Evolutionary conservation across 2,888 invertebrate genomes (phyloP).

Genomic region (Chrysotoxum bicinctum): DNA sequence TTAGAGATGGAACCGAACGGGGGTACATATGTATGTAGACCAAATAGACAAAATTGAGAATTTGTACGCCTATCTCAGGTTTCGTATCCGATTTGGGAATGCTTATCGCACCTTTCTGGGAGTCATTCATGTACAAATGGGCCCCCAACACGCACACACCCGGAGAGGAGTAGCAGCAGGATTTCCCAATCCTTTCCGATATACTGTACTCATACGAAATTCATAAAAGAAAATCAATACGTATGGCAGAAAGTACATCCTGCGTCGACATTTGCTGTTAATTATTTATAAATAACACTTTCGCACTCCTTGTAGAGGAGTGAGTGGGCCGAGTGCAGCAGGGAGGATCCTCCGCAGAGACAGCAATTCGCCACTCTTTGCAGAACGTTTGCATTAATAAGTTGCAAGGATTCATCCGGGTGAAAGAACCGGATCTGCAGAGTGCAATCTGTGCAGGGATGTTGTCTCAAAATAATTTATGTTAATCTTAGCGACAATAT

Average conservation of each 20-base stretch:
- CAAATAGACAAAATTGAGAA: slow-evolving; percentile 60
- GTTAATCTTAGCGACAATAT: slow-evolving; percentile 71
- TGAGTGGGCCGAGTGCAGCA: background rate
- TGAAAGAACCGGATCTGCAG: slow-evolving; percentile 68
- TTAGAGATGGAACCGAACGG: background rate
- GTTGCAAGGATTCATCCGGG: slow-evolving; percentile 55
- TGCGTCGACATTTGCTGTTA: slow-evolving; percentile 50
- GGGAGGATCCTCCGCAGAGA: slow-evolving; percentile 25
- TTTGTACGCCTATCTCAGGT: slow-evolving; percentile 26
- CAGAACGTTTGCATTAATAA: slow-evolving; percentile 55
- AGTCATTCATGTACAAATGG: slow-evolving; percentile 15
- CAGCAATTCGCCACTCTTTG: slow-evolving; percentile 11
- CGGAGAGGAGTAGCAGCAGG: background rate
- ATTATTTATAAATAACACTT: slow-evolving; percentile 71
- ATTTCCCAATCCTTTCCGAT: slow-evolving; percentile 36
- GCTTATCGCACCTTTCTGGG: slow-evolving; percentile 60
- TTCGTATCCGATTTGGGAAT: slow-evolving; percentile 60
- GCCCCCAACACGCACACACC: slow-evolving; percentile 16
- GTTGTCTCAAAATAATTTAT: slow-evolving; percentile 70
- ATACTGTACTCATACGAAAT: slow-evolving; percentile 32
- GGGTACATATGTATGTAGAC: background rate
- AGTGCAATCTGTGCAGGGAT: slow-evolving; percentile 44
- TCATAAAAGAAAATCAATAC: slow-evolving; percentile 64
- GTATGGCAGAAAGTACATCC: slow-evolving; percentile 40
- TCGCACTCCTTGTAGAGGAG: slow-evolving; percentile 28